phyloP scores from a whole-genome alignment of 2,113 vertebrate species.

The Tragelaphus strepsiceros region DNA sequence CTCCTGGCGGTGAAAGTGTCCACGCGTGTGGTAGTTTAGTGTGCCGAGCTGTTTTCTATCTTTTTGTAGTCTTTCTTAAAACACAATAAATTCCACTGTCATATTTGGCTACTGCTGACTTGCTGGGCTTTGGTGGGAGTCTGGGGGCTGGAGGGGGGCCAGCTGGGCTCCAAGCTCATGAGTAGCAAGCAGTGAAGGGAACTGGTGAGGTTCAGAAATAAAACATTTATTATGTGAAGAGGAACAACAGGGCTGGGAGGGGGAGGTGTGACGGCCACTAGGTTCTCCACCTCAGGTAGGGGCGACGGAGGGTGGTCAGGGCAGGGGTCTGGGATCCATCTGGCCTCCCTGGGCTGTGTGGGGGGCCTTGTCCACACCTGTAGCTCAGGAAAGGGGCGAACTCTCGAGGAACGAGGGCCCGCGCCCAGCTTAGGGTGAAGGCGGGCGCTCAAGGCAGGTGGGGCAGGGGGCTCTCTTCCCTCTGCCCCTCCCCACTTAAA shows the following conservation, averaged over 20 bases:
- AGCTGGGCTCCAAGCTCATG: not conserved
- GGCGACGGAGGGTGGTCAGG: not conserved
- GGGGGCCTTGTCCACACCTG: not conserved
- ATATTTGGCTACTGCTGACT: constrained; percentile 66
- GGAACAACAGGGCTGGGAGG: not conserved
- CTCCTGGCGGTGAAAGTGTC: constrained; percentile 67
- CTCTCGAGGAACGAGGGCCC: not conserved
- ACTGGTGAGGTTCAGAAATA: constrained; percentile 55
- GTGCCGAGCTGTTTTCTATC: constrained; percentile 81
- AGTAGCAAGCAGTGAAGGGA: not conserved
- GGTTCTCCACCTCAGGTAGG: not conserved
- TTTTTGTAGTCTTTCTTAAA: constrained; percentile 85
- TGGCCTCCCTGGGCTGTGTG: not conserved
- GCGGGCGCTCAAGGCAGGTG: not conserved
- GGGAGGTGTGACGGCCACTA: not conserved
- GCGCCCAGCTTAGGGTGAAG: not conserved
- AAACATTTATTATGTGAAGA: constrained; percentile 76
- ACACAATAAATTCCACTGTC: constrained; percentile 80
- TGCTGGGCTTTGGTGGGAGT: not conserved
- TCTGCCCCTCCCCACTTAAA: constrained; percentile 68
- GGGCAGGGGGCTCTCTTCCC: constrained; percentile 20
- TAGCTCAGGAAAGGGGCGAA: not conserved
- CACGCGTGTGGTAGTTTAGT: constrained; percentile 72
- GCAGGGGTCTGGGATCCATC: not conserved
- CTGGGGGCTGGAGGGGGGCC: not conserved